Evolutionary conservation across 2,888 invertebrate species (phyloP), one percentile per base, ranked within the genome.

Genomic region (Pheosia gnoma): DNA sequence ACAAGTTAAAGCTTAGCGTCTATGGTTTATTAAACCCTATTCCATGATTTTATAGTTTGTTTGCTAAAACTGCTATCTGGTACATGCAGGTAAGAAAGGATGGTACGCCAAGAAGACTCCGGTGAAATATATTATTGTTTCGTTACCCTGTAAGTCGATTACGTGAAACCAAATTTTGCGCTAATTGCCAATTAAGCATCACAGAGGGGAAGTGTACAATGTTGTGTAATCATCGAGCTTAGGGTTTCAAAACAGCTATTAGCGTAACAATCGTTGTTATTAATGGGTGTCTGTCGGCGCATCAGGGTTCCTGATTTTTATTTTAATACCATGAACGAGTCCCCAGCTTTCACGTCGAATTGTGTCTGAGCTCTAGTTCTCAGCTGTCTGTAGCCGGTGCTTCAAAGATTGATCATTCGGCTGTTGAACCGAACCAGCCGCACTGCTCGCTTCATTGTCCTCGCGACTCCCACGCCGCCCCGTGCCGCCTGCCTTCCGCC

Each of bases 371-470:
- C 43, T 57, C 45, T 57, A 45, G 25, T 45, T 57, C 57, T 45
- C 57, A 57, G 13, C 57, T 7, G 68, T 63, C 62, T 65, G 59
- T 7, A 45, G 59, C 62, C 66, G 67, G 65, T 68, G 68, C 73
- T 68, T 63, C 68, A 75, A 70, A 72, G 72, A 71, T 61, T 68
- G 72, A 63, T 69, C 81, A 80, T 78, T 83, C 82, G 89, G 88
- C 83, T 90, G 85, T 90, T 90, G 89, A 90, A 89, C 90, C 81
- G 82, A 67, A 73, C 77, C 74, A 74, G 68, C 69, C 76, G 73
- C 68, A 60, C 66, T 72, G 63, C 78, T 74, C 71, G 71, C 63
- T 69, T 71, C 80, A 84, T 89, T 87, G 89, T 86, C 80, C 80
- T 80, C 81, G 61, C 58, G 65, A 80, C 81, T 85, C 86, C 86